A percentile compares a stretch with the other conserved stretches of the same genome.
Evolutionary conservation across 2,113 vertebrate species (phyloP).

Genomic region (Lamprotornis superbus): DNA sequence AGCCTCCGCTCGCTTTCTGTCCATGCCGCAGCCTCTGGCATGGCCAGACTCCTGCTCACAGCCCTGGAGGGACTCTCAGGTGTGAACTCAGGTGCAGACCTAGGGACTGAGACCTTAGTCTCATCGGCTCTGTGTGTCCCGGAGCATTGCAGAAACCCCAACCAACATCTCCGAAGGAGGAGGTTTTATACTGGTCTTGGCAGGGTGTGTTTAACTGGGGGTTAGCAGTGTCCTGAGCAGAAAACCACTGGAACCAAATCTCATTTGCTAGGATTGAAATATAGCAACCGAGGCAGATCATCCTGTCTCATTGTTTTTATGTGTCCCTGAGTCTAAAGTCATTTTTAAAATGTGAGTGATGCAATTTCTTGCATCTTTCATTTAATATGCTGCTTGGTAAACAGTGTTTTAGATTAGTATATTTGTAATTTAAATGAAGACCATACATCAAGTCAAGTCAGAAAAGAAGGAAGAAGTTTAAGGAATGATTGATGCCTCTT

Average conservation of each 20-base stretch:
- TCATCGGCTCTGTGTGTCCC: neutral
- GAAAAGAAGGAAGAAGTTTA: conserved; percentile 75
- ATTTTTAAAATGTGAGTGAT: conserved; percentile 80
- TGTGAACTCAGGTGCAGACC: neutral
- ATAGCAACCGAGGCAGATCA: conserved; percentile 49
- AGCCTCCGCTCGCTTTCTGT: neutral
- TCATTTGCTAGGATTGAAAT: conserved; percentile 62
- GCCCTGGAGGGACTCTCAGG: neutral
- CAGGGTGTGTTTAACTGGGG: neutral
- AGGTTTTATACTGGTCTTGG: conserved; percentile 25
- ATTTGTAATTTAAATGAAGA: conserved; percentile 86
- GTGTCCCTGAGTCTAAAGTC: conserved; percentile 72
- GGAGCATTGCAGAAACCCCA: neutral
- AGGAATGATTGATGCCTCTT: conserved; percentile 73
- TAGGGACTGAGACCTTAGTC: neutral
- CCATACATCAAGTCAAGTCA: conserved; percentile 76
- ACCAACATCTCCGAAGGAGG: neutral
- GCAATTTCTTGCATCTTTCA: conserved; percentile 78
- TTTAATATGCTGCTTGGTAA: conserved; percentile 81
- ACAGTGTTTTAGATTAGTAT: conserved; percentile 80
- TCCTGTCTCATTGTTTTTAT: conserved; percentile 64
- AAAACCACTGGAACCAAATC: conserved; percentile 61
- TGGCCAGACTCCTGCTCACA: neutral
- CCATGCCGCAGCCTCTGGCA: rapidly evolving
- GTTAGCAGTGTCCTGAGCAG: conserved; percentile 46